Conservation (phyloP, 92 coral and sea anemone genomes). For the Hydrozoanthus gracilis region DNA sequence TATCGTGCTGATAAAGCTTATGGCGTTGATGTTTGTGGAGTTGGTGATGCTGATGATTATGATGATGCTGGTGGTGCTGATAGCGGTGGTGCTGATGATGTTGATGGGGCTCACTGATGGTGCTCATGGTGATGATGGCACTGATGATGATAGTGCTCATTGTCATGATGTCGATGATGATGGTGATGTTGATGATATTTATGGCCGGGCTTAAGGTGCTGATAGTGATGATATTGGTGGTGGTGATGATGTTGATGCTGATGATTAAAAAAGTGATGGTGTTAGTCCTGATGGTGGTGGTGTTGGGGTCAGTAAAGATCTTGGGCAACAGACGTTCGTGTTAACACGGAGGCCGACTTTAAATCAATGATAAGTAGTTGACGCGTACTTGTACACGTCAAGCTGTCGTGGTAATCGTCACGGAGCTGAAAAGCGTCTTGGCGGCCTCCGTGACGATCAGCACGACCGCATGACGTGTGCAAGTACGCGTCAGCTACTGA, state of each 20-base stretch:
- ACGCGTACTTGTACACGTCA: no score
- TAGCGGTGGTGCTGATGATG: neutral
- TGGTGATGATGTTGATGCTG: constrained; percentile 12
- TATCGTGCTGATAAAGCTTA: neutral
- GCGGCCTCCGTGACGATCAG: no score
- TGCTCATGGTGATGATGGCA: neutral
- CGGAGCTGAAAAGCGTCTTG: no score
- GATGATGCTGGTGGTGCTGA: neutral
- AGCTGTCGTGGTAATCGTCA: no score
- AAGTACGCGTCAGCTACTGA: no score
- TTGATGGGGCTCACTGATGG: no score
- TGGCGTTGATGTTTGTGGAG: neutral
- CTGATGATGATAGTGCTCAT: neutral
- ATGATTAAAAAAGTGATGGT: neutral
- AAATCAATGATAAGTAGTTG: no score
- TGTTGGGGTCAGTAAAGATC: neutral
- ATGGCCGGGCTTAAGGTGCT: neutral
- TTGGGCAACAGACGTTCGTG: neutral
- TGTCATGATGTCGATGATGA: no score
- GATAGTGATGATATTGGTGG: neutral
- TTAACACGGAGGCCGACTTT: no score
- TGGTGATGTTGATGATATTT: constrained; percentile 3
- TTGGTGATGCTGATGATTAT: no score
- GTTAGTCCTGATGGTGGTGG: neutral
- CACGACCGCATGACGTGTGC: no score